Evolutionary conservation across 2,888 invertebrate genomes (phyloP).

Genomic region (Amaurobius ferox): DNA sequence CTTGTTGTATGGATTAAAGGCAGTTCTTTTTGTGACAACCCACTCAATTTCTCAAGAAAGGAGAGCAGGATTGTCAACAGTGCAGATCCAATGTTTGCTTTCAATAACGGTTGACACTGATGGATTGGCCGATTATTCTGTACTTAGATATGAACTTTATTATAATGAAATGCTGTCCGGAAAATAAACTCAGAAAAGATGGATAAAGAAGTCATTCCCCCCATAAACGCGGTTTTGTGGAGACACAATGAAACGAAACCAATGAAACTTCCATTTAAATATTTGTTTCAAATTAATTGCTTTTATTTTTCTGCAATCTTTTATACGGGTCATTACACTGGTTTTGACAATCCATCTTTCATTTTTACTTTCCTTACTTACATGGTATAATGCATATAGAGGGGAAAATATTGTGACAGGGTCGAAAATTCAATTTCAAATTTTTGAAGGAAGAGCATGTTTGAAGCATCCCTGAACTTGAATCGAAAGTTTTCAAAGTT

Average conservation of each 20-base stretch:
- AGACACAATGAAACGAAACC: neutral
- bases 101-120: conserved; percentile 12
- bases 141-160: conserved; percentile 14
- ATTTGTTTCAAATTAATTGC: neutral
- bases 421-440: too few species aligned
- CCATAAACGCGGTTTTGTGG: neutral
- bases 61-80: conserved; percentile 2
- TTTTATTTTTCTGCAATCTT: too few species aligned
- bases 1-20: neutral
- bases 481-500: too few species aligned
- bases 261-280: neutral
- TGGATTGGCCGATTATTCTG: neutral
- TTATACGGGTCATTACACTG: too few species aligned
- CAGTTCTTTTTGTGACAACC: neutral
- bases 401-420: too few species aligned
- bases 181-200: neutral
- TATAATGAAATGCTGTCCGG: conserved; percentile 1
- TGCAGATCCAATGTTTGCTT: conserved; percentile 9
- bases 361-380: too few species aligned
- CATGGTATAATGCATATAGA: too few species aligned
- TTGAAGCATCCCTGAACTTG: too few species aligned
- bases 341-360: too few species aligned
- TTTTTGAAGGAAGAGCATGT: too few species aligned
- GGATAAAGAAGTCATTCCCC: conserved; percentile 1
- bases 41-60: conserved; percentile 2